Percentiles rank a stretch among this genome's conserved stretches.
These are phyloP conservation scores for Pangasius larnaudii DNA, from an alignment of 2,797 vertebrate species.

Conservation along the genomic window DNA sequence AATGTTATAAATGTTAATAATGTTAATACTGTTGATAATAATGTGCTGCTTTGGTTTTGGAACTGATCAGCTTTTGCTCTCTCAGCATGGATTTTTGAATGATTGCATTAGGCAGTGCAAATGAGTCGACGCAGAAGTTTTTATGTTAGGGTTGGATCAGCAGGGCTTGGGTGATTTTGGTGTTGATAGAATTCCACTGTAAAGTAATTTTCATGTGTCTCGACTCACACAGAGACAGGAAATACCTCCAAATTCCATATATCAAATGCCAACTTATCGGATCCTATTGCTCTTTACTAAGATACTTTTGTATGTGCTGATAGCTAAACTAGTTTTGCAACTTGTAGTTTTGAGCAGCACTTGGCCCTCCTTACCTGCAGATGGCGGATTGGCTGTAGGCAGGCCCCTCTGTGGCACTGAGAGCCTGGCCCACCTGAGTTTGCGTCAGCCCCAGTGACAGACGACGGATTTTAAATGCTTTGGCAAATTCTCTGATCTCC, in stretches of 20 bases:
- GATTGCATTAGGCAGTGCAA: not conserved
- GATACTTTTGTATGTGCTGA: not conserved
- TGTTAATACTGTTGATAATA: too few species aligned
- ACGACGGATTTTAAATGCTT: constrained; percentile 99
- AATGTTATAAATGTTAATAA: too few species aligned
- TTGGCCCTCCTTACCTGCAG: constrained; percentile 89
- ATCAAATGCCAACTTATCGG: not conserved
- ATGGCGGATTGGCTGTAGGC: constrained; percentile 99
- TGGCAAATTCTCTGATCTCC: constrained; percentile 99
- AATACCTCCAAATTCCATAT: not conserved
- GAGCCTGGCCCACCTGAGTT: constrained; percentile 98
- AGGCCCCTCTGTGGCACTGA: constrained; percentile 96
- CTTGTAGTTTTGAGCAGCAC: not conserved
- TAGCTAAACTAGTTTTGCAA: not conserved
- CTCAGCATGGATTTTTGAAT: not conserved
- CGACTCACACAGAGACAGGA: not conserved
- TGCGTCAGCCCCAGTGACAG: constrained; percentile 98
- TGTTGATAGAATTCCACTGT: not conserved
- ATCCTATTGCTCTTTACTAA: not conserved
- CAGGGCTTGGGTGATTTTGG: not conserved
- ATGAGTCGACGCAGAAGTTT: not conserved
- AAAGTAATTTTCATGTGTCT: not conserved
- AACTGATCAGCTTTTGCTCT: not conserved
- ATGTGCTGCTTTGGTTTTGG: not conserved
- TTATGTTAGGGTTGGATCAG: not conserved